Evolutionary conservation across 2,888 invertebrate species (phyloP), one percentile per base, ranked within the genome.

Genomic region (Microplitis manilae): DNA sequence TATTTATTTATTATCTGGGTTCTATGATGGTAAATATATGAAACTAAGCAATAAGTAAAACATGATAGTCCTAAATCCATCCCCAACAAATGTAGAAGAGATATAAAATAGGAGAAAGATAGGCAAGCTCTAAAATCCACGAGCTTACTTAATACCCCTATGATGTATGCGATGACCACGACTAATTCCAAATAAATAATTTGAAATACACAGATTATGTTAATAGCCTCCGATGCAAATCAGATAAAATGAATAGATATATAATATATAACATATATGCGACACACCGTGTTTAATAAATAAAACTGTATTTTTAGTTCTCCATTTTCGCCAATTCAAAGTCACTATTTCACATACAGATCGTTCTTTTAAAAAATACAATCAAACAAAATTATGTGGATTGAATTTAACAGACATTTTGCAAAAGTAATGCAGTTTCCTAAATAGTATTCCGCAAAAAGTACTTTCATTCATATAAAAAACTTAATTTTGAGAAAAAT

Each of bases 101-200:
- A 50, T 50, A 50, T 7, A 20, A 59, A 30, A 68, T 70, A 68
- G 60, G 81, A 80, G 81, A 81, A 79, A 83, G 83, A 84, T 84
- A 81, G 85, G 83, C 84, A 85, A 87, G 85, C 84, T 84, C 87
- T 81, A 87, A 76, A 89, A 89, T 88, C 88, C 88, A 87, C 84
- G 85, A 87, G 88, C 88, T 88, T 87, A 88, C 88, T 88, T 88
- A 88, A 89, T 88, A 87, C 88, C 87, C 83, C 81, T 85, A 88
- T 89, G 89, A 89, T 84, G 87, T 88, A 89, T 87, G 87, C 84
- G 85, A 85, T 79, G 82, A 83, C 85, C 84, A 81, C 86, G 83
- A 86, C 87, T 90, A 90, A 90, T 89, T 87, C 88, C 89, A 85
- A 88, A 90, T 90, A 90, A 90, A 90, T 90, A 90, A 90, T 89